A percentile compares a stretch with the other conserved stretches of the same genome.
Conservation (phyloP, 2,113 vertebrate species). For the Rhabdornis inornatus region DNA sequence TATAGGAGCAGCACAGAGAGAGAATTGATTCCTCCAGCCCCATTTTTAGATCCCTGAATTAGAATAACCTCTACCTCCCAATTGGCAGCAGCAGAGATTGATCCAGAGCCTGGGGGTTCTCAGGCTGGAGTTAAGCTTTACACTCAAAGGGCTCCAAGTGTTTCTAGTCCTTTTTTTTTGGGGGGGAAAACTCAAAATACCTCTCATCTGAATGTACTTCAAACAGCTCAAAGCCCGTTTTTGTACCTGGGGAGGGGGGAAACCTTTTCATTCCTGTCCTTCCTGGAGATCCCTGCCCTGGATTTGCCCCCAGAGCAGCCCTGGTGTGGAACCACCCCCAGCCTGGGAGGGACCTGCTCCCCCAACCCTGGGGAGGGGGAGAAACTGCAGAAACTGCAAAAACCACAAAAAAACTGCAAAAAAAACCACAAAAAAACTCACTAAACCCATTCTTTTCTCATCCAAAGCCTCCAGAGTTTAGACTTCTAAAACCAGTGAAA, state of each 20-base stretch:
- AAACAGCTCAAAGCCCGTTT: background rate
- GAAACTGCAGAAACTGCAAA: background rate
- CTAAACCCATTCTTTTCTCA: conserved; percentile 43
- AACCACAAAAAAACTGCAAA: background rate
- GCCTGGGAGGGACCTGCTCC: background rate
- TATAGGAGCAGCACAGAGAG: background rate
- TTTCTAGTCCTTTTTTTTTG: background rate
- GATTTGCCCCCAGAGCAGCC: background rate
- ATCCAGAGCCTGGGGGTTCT: background rate
- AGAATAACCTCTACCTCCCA: background rate
- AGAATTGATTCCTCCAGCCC: background rate
- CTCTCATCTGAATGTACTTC: conserved; percentile 62
- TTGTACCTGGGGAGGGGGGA: background rate
- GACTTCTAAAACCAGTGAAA: conserved; percentile 14
- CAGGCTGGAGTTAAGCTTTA: conserved; percentile 1
- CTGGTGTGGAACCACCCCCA: background rate
- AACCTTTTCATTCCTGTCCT: background rate
- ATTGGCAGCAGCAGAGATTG: background rate
- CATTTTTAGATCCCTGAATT: background rate
- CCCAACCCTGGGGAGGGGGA: background rate
- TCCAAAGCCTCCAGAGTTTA: conserved; percentile 49
- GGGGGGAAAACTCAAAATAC: conserved; percentile 16
- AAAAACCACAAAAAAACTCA: background rate
- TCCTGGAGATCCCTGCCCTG: background rate
- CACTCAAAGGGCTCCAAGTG: conserved; percentile 53